Percentiles rank a stretch among this genome's conserved stretches.
These are phyloP conservation scores for Andrena bicolor DNA, from an alignment of 2,888 invertebrate species.

Conservation along the genomic window DNA sequence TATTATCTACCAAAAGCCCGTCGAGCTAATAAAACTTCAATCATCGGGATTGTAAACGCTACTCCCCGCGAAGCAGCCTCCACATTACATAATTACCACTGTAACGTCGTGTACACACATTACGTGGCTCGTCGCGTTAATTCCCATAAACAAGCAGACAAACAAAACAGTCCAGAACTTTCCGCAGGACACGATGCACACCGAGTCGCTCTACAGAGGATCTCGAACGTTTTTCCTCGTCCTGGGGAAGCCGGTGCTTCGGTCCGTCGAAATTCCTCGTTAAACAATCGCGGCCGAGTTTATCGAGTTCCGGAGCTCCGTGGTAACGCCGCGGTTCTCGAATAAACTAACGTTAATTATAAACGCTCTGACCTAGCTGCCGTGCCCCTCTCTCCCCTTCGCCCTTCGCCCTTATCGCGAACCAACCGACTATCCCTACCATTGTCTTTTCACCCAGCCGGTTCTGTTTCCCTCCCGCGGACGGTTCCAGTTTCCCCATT, in stretches of 20 bases:
- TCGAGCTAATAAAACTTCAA: too few relatives aligned
- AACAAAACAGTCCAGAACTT: constrained; percentile 2
- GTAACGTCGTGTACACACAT: background rate
- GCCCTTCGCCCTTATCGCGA: constrained; percentile 33
- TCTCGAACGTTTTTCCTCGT: background rate
- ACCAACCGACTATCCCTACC: constrained; percentile 45
- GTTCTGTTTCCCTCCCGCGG: constrained; percentile 35
- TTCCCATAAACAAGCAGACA: background rate
- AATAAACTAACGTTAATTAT: constrained; percentile 70
- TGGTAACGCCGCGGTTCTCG: constrained; percentile 36
- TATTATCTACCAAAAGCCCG: too few relatives aligned
- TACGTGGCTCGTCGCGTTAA: background rate
- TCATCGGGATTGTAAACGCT: too few relatives aligned
- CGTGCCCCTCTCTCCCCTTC: constrained; percentile 10
- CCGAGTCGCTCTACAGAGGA: background rate
- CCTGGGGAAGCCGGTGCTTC: background rate
- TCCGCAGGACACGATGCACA: background rate
- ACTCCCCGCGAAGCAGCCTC: too few relatives aligned
- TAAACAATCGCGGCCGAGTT: constrained; percentile 62
- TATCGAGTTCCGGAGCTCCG: constrained; percentile 48
- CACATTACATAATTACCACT: too few relatives aligned
- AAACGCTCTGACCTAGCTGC: constrained; percentile 53
- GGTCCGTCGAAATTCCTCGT: constrained; percentile 52
- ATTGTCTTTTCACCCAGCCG: constrained; percentile 47
- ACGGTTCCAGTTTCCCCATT: constrained; percentile 17